Evolutionary conservation across 2,797 vertebrate genomes (phyloP).

Genomic region (Anguilla anguilla): DNA sequence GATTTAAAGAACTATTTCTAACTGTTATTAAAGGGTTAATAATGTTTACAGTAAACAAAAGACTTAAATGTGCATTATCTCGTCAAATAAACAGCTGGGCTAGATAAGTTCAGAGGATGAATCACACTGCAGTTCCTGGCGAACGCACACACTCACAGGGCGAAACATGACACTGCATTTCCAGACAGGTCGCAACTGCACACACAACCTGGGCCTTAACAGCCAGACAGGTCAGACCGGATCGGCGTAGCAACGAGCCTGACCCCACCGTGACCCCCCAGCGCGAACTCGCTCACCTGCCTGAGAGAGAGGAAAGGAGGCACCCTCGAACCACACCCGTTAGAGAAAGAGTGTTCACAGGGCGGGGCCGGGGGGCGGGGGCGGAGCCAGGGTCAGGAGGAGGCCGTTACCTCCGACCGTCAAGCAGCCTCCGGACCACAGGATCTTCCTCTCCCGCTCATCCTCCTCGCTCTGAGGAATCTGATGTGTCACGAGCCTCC

Average conservation of each 20-base stretch:
- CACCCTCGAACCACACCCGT: neutral
- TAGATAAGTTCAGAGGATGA: neutral
- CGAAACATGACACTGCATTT: neutral
- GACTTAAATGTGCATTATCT: neutral
- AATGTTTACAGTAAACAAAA: neutral
- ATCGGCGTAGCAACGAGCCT: neutral
- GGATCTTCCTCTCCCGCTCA: neutral
- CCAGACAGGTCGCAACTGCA: conserved; percentile 12
- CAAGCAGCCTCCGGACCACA: neutral
- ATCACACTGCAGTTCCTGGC: neutral
- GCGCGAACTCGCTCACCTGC: neutral
- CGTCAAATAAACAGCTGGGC: neutral
- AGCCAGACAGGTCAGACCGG: conserved; percentile 7
- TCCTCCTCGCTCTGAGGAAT: neutral
- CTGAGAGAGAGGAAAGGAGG: neutral
- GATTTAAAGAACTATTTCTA: neutral
- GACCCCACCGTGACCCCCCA: neutral
- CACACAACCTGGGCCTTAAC: neutral
- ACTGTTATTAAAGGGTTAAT: neutral
- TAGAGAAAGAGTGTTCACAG: neutral
- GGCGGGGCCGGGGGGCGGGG: no score
- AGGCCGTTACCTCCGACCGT: neutral
- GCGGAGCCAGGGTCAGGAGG: neutral
- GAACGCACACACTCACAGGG: neutral
- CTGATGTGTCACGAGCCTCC: neutral